Percentiles rank a stretch among this genome's conserved stretches.
Evolutionary conservation across 2,113 vertebrate genomes (phyloP).

Genomic region (Oostethus manadensis): DNA sequence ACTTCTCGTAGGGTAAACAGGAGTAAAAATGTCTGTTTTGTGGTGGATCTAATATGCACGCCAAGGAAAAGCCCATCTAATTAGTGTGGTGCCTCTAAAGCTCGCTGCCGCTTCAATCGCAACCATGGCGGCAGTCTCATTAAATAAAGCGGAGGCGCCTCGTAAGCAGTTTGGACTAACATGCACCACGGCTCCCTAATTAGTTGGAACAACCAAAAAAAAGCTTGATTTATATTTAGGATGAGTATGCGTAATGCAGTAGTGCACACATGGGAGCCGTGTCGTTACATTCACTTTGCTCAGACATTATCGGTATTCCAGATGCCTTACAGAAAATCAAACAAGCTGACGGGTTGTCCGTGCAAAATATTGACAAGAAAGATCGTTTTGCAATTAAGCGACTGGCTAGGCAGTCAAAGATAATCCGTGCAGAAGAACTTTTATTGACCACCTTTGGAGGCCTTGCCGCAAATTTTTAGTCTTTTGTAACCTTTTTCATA

Average conservation of each 20-base stretch:
- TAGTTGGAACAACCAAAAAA: not conserved
- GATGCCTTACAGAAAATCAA: not conserved
- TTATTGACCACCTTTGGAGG: not conserved
- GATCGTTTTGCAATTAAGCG: not conserved
- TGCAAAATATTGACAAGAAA: not conserved
- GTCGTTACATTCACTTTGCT: too few relatives aligned
- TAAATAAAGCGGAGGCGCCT: not conserved
- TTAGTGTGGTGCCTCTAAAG: constrained; percentile 4
- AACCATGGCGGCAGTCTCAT: not conserved
- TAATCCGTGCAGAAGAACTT: not conserved
- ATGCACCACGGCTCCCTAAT: not conserved
- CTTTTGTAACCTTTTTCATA: too few relatives aligned
- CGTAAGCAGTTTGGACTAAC: not conserved
- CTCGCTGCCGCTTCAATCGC: constrained; percentile 5
- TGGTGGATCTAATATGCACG: not conserved
- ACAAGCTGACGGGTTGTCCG: too few relatives aligned
- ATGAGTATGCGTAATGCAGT: not conserved
- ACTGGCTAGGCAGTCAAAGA: not conserved
- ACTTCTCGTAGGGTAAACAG: not conserved
- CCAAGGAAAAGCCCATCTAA: not conserved
- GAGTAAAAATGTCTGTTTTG: not conserved
- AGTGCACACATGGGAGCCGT: too few relatives aligned
- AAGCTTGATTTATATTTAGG: not conserved
- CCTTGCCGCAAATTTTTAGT: too few relatives aligned
- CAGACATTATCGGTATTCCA: not conserved